These are phyloP conservation scores for Ennomos erosarius DNA, from an alignment of 2,888 invertebrate species.

Conservation along the genomic window DNA sequence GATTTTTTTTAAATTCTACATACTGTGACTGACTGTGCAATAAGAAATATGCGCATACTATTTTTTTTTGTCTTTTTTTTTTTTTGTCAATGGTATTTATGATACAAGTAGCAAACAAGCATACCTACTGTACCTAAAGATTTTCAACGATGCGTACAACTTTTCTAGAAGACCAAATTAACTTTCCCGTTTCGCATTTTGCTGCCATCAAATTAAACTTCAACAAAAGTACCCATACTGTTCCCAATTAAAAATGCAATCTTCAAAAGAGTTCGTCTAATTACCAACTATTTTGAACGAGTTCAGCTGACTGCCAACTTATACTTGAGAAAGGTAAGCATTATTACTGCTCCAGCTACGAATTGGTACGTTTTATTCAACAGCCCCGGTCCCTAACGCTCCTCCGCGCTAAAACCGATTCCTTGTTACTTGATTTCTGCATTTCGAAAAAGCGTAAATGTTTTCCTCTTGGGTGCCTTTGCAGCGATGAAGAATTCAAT, in stretches of 20 bases:
- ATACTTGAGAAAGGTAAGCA: conserved; percentile 72
- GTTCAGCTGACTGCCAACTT: conserved; percentile 60
- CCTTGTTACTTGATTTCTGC: conserved; percentile 85
- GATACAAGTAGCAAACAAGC: no score
- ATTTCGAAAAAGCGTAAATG: conserved; percentile 84
- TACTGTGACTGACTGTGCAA: no score
- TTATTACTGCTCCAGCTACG: conserved; percentile 63
- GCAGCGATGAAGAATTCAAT: conserved; percentile 74
- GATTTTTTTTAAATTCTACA: not conserved
- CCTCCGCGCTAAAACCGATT: conserved; percentile 81
- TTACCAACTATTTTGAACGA: conserved; percentile 43
- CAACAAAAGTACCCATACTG: not conserved
- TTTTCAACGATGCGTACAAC: no score
- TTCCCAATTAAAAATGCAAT: conserved; percentile 24
- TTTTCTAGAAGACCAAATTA: no score
- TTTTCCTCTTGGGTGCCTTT: conserved; percentile 81
- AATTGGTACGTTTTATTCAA: conserved; percentile 72
- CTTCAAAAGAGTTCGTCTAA: conserved; percentile 38
- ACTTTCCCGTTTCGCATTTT: no score
- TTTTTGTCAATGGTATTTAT: no score
- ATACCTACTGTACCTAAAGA: no score
- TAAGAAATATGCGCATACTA: no score
- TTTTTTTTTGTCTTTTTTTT: no score
- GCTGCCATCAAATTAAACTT: not conserved
- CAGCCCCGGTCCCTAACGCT: conserved; percentile 69